Evolutionary conservation across 64 coral and sea anemone species (phyloP).

Genomic region (Orbicella faveolata): DNA sequence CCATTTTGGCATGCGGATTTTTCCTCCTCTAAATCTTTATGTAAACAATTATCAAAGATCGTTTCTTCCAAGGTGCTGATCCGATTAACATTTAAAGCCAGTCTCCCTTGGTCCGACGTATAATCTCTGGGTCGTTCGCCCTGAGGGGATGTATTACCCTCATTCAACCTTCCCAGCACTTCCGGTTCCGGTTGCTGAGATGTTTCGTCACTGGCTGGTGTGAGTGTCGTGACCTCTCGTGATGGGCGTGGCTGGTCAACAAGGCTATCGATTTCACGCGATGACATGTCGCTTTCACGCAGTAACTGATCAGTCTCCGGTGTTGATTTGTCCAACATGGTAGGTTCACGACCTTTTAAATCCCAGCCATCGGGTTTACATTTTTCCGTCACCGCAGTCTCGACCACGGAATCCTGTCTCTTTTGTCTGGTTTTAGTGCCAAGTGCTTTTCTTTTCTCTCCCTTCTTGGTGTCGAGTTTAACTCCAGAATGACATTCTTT

Average conservation of each 20-base stretch:
- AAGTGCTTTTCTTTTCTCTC: neutral
- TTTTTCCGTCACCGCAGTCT: neutral
- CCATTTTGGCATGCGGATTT: neutral
- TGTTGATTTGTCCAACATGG: conserved; percentile 7
- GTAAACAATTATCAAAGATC: neutral
- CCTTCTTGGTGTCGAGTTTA: neutral
- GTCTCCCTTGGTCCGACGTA: neutral
- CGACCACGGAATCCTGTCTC: neutral
- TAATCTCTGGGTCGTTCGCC: neutral
- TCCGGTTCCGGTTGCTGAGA: conserved; percentile 33
- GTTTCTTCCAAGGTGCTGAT: neutral
- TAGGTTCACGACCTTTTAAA: conserved; percentile 14
- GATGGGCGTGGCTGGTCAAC: conserved; percentile 5
- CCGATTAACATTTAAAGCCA: conserved; percentile 5
- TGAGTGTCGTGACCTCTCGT: neutral
- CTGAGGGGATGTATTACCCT: neutral
- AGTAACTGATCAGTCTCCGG: neutral
- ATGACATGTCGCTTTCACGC: conserved; percentile 13
- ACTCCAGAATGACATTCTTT: neutral
- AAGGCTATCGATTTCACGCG: conserved; percentile 15
- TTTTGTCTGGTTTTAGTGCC: neutral
- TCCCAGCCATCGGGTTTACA: neutral
- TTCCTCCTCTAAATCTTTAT: neutral
- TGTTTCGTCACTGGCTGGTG: neutral
- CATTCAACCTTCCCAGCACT: neutral